A percentile compares a stretch with the other conserved stretches of the same genome.
Evolutionary conservation across 2,797 vertebrate species (phyloP).

Genomic region (Chaetophractus vellerosus): DNA sequence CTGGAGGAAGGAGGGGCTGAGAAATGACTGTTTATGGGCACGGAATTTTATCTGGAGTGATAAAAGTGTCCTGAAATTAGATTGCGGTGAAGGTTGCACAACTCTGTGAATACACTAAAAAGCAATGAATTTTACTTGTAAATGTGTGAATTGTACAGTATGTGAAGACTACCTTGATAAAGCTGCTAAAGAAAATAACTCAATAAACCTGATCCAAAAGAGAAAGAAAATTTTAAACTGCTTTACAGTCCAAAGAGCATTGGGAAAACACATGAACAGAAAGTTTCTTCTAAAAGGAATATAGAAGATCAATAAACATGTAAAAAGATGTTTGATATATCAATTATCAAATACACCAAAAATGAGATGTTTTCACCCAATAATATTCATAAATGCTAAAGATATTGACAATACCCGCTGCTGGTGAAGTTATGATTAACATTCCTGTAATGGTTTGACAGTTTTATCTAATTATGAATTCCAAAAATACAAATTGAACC

Average conservation of each 20-base stretch:
- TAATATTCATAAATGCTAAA: not conserved
- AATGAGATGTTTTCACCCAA: not conserved
- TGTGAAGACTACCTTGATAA: not conserved
- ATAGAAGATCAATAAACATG: not conserved
- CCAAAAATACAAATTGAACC: no score
- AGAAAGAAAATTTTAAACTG: constrained; percentile 29
- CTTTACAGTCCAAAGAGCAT: not conserved
- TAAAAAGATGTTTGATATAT: not conserved
- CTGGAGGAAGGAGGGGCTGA: not conserved
- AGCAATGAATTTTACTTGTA: no score
- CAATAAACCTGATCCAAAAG: constrained; percentile 31
- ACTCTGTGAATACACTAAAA: no score
- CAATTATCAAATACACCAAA: constrained; percentile 26
- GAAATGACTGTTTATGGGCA: not conserved
- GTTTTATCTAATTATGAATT: no score
- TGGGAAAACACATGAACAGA: not conserved
- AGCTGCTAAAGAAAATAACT: not conserved
- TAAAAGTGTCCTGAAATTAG: no score
- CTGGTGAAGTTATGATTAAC: constrained; percentile 4
- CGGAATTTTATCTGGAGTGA: not conserved
- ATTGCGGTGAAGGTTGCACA: no score
- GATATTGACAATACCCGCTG: not conserved
- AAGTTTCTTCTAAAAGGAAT: not conserved
- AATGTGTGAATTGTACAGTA: not conserved
- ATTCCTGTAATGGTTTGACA: no score